A percentile compares a stretch with the other conserved stretches of the same genome.
Conservation (phyloP, 2,888 invertebrate species). For the Molorchus minor region DNA sequence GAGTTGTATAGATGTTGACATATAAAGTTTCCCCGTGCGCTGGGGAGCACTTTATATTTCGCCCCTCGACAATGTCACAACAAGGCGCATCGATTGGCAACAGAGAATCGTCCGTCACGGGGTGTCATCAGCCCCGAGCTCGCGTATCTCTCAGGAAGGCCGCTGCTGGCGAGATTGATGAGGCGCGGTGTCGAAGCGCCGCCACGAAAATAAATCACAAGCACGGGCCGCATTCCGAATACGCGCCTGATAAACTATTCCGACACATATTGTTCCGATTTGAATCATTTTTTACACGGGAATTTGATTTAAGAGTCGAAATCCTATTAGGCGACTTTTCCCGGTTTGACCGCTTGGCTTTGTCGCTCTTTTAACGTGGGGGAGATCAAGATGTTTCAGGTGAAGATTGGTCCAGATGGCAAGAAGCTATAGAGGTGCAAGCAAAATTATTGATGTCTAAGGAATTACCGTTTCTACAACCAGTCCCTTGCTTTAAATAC, state of each 20-base stretch:
- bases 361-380: background rate
- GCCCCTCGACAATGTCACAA: constrained; percentile 50
- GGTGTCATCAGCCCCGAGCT: constrained; percentile 50
- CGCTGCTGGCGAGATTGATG: constrained; percentile 55
- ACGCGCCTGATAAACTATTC: constrained; percentile 12
- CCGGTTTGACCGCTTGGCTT: background rate
- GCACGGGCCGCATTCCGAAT: constrained; percentile 12
- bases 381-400: too few species aligned
- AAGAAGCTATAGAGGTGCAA: too few species aligned
- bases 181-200: constrained; percentile 55
- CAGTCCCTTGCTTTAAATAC: too few species aligned
- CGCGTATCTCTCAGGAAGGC: constrained; percentile 54
- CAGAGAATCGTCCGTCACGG: constrained; percentile 56
- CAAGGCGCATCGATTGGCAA: constrained; percentile 55
- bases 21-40: constrained; percentile 43
- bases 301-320: constrained; percentile 5
- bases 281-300: constrained; percentile 13
- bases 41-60: constrained; percentile 43
- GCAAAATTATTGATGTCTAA: too few species aligned
- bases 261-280: constrained; percentile 13
- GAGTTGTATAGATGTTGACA: constrained; percentile 35
- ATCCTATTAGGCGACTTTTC: constrained; percentile 1
- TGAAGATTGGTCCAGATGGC: too few species aligned
- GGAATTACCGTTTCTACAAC: too few species aligned
- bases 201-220: constrained; percentile 57